These are phyloP conservation scores for Enteromius fasciolatus DNA, from an alignment of 2,797 vertebrate genomes.

Conservation along the genomic window DNA sequence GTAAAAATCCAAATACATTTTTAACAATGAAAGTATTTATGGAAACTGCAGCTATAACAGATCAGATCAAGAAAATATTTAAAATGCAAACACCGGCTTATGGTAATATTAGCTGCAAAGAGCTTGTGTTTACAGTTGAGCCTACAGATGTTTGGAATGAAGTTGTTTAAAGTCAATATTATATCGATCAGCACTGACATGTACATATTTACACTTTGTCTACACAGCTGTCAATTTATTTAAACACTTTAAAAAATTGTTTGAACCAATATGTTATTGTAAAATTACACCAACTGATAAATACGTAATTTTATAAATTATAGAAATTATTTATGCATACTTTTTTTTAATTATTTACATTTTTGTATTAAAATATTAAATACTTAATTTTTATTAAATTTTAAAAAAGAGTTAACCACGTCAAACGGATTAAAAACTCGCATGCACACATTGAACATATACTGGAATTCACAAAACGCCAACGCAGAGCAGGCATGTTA, in stretches of 20 bases:
- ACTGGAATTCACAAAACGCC: neutral
- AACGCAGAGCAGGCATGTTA: neutral
- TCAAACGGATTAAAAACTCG: neutral
- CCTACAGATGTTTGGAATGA: neutral
- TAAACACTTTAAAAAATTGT: neutral
- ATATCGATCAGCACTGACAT: slow-evolving; percentile 1
- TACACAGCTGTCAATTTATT: neutral
- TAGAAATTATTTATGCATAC: neutral
- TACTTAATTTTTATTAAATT: neutral
- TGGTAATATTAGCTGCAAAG: neutral
- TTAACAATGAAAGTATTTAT: neutral
- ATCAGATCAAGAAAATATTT: neutral
- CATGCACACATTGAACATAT: neutral
- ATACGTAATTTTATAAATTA: neutral
- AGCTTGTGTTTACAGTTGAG: neutral
- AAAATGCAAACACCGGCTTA: neutral
- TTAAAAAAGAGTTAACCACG: neutral
- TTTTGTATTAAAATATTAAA: neutral
- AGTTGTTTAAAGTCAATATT: slow-evolving; percentile 14
- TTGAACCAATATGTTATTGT: neutral
- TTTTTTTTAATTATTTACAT: neutral
- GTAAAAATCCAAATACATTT: neutral
- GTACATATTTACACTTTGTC: neutral
- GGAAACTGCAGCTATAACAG: neutral
- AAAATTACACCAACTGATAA: neutral